Percentiles rank a stretch among this genome's conserved stretches.
Conservation (phyloP, 1,140 invertebrate genomes). For the Cardiocondyla obscurior region DNA sequence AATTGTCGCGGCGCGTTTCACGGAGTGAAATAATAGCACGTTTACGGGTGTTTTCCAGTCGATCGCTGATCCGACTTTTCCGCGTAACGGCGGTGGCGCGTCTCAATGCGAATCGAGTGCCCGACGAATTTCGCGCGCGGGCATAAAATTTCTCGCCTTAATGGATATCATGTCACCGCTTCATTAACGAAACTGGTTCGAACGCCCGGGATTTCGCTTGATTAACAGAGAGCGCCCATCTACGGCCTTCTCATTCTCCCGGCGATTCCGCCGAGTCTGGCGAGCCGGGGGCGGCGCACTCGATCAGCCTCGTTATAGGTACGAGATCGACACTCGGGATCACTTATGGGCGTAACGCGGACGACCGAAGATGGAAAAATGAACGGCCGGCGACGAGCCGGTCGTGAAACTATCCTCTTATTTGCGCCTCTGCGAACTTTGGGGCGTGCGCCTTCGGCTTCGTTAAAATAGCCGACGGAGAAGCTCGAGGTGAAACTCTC, state of each 20-base stretch:
- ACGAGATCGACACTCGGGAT: constrained; percentile 51
- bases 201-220: constrained; percentile 52
- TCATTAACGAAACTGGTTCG: constrained; percentile 68
- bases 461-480: constrained; percentile 64
- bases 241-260: constrained; percentile 14
- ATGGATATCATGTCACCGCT: constrained; percentile 56
- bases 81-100: no score
- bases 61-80: background rate
- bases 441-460: constrained; percentile 35
- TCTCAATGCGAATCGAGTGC: background rate
- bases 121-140: constrained; percentile 39
- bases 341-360: constrained; percentile 62
- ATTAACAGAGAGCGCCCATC: constrained; percentile 58
- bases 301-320: constrained; percentile 66
- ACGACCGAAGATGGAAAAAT: constrained; percentile 65
- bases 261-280: constrained; percentile 11
- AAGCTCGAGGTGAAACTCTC: constrained; percentile 61
- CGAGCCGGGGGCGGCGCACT: constrained; percentile 15
- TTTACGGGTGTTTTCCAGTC: background rate
- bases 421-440: constrained; percentile 55
- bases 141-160: constrained; percentile 25
- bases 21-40: background rate
- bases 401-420: constrained; percentile 72
- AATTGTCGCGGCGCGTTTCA: background rate
- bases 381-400: constrained; percentile 61